These are phyloP conservation scores for Cygnus buccinator DNA, from an alignment of 2,113 vertebrate genomes.

Conservation along the genomic window DNA sequence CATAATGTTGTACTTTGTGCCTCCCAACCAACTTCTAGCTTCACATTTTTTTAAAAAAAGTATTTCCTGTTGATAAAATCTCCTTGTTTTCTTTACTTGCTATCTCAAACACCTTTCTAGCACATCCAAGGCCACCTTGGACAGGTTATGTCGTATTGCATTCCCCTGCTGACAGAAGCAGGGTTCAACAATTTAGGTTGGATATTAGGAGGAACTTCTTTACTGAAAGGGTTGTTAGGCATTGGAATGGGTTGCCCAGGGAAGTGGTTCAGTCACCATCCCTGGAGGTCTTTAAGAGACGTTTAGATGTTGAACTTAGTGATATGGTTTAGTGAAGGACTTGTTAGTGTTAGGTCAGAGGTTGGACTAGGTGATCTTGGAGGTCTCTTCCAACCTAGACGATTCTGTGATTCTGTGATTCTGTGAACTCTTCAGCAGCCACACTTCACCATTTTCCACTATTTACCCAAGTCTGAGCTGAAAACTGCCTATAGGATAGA, in stretches of 20 bases:
- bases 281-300: too few species aligned
- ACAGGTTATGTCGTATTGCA: fast-evolving
- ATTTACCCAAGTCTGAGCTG: not conserved
- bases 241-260: too few species aligned
- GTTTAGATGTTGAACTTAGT: too few species aligned
- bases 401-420: too few species aligned
- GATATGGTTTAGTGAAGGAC: too few species aligned
- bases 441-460: not conserved
- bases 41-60: not conserved
- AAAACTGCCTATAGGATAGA: not conserved
- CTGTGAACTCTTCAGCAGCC: not conserved
- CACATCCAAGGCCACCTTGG: not conserved
- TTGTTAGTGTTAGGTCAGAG: too few species aligned
- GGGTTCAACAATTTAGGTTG: not conserved
- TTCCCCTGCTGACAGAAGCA: not conserved
- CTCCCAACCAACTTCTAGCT: not conserved
- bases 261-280: too few species aligned
- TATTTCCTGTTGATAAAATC: not conserved
- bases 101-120: not conserved
- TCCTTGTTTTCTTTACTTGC: not conserved
- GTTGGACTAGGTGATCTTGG: too few species aligned
- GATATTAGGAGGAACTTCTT: too few species aligned
- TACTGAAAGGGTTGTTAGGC: too few species aligned
- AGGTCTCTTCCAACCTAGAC: too few species aligned
- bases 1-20: not conserved